Base-by-base conservation (phyloP, 2,113 vertebrate genomes). In the Pedionomus torquatus region DNA sequence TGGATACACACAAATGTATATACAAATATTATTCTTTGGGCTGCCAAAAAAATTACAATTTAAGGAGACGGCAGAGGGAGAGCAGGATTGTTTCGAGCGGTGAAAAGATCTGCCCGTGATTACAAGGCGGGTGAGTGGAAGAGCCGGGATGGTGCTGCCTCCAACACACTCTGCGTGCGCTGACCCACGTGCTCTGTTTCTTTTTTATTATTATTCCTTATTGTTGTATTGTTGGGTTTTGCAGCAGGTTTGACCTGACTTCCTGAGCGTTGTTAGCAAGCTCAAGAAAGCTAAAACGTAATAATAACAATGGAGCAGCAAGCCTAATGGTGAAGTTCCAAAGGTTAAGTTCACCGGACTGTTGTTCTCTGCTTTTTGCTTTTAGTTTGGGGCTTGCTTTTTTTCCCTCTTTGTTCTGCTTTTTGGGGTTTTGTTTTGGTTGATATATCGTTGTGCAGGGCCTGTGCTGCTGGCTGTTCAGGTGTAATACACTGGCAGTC, bases 301-400 rank as follows among this genome's bases (percentile, higher is more conserved):
- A 20, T 14, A 70, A 54, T 72, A 89, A 68, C 71, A 93, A 70
- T 83, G 81, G 86, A 94, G 61, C 85, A 68, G 79, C 86, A 90
- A 93, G 71, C 79, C 71, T 92, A 90, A 90, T 83, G 86, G 69
- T 60, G 31, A 75, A 93, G 90, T 93, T 93, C 90, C 93, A 83
- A 66, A 90, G 91, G 89, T 92, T 86, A 96, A 85, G 30, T 87
- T 78, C 78, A 94, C 82, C 43, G 76, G 71, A 20, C 64, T 57
- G 43, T 90, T 95, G 83, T 79, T 95, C 71, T 78, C 41, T 88
- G 91, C 48, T 72, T 85, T 82, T 85, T 71, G 23, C 75, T 83
- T 83, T 66, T 65, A 52, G 21, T 21, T 90, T 90, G 57, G 39
- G 2, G 6, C 60, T n/a, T 3, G 1, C 15, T 31, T 51, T 70